Evolutionary conservation across 2,797 vertebrate species (phyloP), one percentile per base, ranked within the genome.

Genomic region (Hydrolagus colliei): DNA sequence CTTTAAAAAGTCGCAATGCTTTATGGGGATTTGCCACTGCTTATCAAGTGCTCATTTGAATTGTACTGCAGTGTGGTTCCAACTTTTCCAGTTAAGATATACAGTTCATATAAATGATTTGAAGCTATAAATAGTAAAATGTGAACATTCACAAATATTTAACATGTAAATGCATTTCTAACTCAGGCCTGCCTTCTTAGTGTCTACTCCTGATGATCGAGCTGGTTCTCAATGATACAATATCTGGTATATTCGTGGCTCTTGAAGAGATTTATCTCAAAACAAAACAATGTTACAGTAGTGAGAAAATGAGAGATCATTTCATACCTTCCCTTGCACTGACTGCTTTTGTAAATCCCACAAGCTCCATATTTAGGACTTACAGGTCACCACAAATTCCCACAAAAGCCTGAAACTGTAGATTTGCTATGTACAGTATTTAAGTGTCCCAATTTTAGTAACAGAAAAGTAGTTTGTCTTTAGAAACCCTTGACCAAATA

Each of bases 1-100:
- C 63, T 84, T 71, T 84, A 84, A 84, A 84, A 71, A 84, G 79
- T 84, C 79, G 41, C 79, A 84, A 68, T 20, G 14, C 68, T 84
- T 84, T 84, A 41, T 84, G 79, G 41, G 6, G 41, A 52, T 52
- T 52, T 52, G 41, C 41, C 79, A 84, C 79, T 84, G 65, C 67
- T 52, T 52, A 52, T 84, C 41, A 84, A 18, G 65, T 71, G 79
- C 63, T 1, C 71, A 82, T 84, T 82, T 84, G 79, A 84, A 71
- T 41, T 84, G 65, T 84, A 84, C 63, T 68, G 27, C 32, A 84
- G 27, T 84, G 65, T 68, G 79, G 32, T 67, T 84, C 65, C 77
- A 65, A 35, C 11, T 71, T 67, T 82, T 67, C 79, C 18, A 52
- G 79, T 68, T 14, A 68, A 22, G 27, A 18, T 82, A 82, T 41